A percentile compares a stretch with the other conserved stretches of the same genome.
These are phyloP conservation scores for Diachasmimorpha longicaudata DNA, from an alignment of 1,140 invertebrate genomes.

Conservation along the genomic window DNA sequence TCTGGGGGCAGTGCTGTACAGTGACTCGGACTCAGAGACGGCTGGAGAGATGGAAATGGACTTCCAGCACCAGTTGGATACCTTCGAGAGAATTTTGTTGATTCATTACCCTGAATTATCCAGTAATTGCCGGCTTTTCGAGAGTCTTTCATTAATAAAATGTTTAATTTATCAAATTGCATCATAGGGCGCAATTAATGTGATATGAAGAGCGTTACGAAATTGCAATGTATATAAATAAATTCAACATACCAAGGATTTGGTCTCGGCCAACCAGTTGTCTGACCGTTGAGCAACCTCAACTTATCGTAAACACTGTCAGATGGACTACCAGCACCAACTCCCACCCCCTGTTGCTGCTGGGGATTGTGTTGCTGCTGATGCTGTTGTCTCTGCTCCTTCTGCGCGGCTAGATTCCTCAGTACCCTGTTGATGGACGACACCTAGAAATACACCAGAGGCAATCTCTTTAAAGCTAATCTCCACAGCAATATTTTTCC, in stretches of 20 bases:
- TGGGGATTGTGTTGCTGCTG: conserved; percentile 56
- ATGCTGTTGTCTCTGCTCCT: conserved; percentile 71
- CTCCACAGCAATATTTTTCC: not conserved
- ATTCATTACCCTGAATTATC: not conserved
- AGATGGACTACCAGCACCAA: conserved; percentile 58
- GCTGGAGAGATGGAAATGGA: conserved; percentile 61
- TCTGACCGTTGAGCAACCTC: conserved; percentile 81
- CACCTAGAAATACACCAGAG: conserved; percentile 69
- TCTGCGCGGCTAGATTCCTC: conserved; percentile 90
- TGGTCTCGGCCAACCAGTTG: conserved; percentile 68
- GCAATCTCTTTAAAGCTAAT: conserved; percentile 1
- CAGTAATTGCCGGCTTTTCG: not conserved
- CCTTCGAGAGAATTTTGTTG: conserved; percentile 39
- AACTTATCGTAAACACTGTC: conserved; percentile 84
- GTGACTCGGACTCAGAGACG: conserved; percentile 62
- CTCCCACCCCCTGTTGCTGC: conserved; percentile 59
- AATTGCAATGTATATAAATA: not conserved
- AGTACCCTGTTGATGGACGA: conserved; percentile 99
- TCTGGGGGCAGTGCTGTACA: conserved; percentile 58
- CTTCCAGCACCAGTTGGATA: conserved; percentile 62
- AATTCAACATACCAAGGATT: conserved; percentile 62
- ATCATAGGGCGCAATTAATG: too few relatives aligned
- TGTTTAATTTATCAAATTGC: too few relatives aligned
- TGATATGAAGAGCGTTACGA: too few relatives aligned
- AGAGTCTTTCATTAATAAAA: too few relatives aligned